Evolutionary conservation across 2,888 invertebrate genomes (phyloP), one percentile per base, ranked within the genome.

Genomic region (Papilio demoleus): DNA sequence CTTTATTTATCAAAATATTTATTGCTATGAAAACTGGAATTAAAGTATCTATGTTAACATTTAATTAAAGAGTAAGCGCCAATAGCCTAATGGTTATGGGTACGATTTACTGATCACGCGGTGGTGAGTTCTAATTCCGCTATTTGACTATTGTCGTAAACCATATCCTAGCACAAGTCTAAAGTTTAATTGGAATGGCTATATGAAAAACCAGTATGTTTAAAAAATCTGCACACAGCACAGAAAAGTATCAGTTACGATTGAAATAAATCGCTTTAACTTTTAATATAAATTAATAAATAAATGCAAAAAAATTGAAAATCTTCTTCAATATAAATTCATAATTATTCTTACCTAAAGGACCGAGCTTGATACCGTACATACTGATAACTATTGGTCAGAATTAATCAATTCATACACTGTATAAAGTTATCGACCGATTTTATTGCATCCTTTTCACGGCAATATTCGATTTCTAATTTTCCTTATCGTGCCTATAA

Each of bases 401-500:
- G 56, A 70, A 63, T 61, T 42, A 67, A 40, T 60, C 64, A 42
- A 50, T 36, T 22, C 45, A 65, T n/a, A 38, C 17, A 38, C 9
- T 42, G 45, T 69, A 62, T 31, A 68, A 45, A 62, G 53, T 73
- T 73, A 74, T 73, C 74, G 71, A 68, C 53, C 27, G 8, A 31
- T 22, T 58, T 64, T 67, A 68, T 67, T 64, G 67, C 71, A 78
- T 75, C 79, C 74, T 81, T 83, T 78, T 34, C 81, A 86, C 83
- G 86, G 82, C 80, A 82, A 87, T 88, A 86, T 86, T 76, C 82
- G 81, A 82, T 83, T 89, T 88, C 85, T 79, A 88, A 85, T 90
- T 87, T 76, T 81, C 75, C 76, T 88, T 88, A 88, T 87, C 88
- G 76, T 70, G 71, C 38, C 59, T 24, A 19, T 59, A 17, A 38